Evolutionary conservation across 2,888 invertebrate genomes (phyloP).

Genomic region (Leptinotarsa rubiginosa): DNA sequence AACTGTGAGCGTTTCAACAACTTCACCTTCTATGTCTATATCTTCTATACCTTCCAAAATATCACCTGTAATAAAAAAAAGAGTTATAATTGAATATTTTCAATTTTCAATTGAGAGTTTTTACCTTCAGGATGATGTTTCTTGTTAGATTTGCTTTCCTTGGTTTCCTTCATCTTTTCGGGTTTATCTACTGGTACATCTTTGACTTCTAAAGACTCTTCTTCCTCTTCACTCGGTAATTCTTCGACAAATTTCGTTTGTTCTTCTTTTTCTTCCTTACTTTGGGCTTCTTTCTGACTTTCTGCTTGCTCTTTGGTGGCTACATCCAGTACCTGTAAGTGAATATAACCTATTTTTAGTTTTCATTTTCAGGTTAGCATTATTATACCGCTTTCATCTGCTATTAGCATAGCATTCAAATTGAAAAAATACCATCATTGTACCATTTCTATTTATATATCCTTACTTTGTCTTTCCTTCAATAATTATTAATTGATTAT

Average conservation of each 20-base stretch:
- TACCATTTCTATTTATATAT: too few relatives aligned
- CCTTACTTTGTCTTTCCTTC: too few relatives aligned
- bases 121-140: constrained; percentile 64
- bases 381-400: background rate
- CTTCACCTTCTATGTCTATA: constrained; percentile 81
- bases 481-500: too few relatives aligned
- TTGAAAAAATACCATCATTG: too few relatives aligned
- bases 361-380: background rate
- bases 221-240: constrained; percentile 57
- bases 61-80: constrained; percentile 54
- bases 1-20: constrained; percentile 75
- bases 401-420: too few relatives aligned
- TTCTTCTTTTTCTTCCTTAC: constrained; percentile 68
- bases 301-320: constrained; percentile 88
- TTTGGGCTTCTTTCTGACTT: constrained; percentile 70
- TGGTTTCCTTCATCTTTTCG: constrained; percentile 67
- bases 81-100: background rate
- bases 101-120: too few relatives aligned
- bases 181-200: constrained; percentile 62
- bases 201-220: constrained; percentile 59
- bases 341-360: constrained; percentile 4
- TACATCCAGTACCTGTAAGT: constrained; percentile 73
- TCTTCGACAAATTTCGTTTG: constrained; percentile 71
- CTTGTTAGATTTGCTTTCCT: constrained; percentile 65
- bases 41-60: constrained; percentile 63